Base-by-base conservation (phyloP, 2,797 vertebrate species). In the Sparus aurata region DNA sequence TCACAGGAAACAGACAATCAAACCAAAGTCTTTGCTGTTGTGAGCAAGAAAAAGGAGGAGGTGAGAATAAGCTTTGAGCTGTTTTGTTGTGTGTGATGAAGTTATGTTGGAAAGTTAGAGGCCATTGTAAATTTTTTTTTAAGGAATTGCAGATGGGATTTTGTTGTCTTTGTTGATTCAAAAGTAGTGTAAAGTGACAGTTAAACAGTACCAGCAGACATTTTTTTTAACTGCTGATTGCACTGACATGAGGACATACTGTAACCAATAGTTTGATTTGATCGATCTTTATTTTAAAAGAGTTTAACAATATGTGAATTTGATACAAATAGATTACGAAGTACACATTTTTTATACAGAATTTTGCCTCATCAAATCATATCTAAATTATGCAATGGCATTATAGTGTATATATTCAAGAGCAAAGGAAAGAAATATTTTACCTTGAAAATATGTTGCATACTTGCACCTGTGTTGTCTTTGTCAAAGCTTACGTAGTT, bases 1-100 rank as follows among this genome's bases (percentile, higher is more conserved):
- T 98, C 97, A 87, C 98, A 99, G 92, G 98, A 99, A 89, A 97
- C 95, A n/a, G 98, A 99, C 96, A 99, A 98, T 97, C 97, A 99
- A 97, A 99, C 98, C 97, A 99, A 99, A 98, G 97, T 99, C 93
- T 99, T 97, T 96, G 97, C 97, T 94, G 97, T 99, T 73, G 96
- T 99, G 91, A 96, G 96, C 94, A 99, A 99, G 96, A 98, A 95
- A 90, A 99, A 97, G 89, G 97, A 99, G 79, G 98, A 99, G 94
- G 98, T 98, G 71, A 73, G 95, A 92, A 49, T 23, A 20, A 1
- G 5, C 38, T 63, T 59, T 45, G 5, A 22, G 12, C n/a, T 5
- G 11, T 12, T 10, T 11, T 62, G 16, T 49, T 49, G 13, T 8
- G 2, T 23, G 18, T 23, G 16, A 63, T 12, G n/a, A 65, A 66